Percentiles rank a stretch among this genome's conserved stretches.
Conservation (phyloP, 2,888 invertebrate species). For the Ganaspis brasiliensis region DNA sequence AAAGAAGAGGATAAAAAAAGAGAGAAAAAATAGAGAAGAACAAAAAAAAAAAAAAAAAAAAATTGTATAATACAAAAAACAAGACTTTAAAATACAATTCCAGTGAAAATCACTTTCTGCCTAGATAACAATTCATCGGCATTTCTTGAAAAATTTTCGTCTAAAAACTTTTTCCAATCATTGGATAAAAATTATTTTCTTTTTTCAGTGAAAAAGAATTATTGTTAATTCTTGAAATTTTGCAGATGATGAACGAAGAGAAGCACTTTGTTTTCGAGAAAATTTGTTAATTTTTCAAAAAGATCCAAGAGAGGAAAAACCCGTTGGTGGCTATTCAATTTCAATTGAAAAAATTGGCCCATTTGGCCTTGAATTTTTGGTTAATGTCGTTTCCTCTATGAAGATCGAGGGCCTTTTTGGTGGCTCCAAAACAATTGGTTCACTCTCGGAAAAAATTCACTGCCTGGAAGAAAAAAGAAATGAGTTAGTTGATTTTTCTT, state of each 20-base stretch:
- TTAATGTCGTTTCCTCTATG: constrained; percentile 84
- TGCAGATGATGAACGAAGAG: constrained; percentile 61
- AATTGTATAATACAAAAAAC: neutral
- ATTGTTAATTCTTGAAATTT: neutral
- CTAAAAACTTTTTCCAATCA: too few species aligned
- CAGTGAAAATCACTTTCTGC: too few species aligned
- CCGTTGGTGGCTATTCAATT: constrained; percentile 69
- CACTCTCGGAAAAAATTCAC: constrained; percentile 84
- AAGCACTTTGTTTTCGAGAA: constrained; percentile 69
- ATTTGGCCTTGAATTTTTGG: constrained; percentile 82
- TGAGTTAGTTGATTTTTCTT: constrained; percentile 77
- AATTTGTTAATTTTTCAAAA: constrained; percentile 67
- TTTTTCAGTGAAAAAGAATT: neutral
- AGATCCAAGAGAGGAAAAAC: constrained; percentile 56
- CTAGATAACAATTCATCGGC: too few species aligned
- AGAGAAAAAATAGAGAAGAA: too few species aligned
- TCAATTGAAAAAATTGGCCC: constrained; percentile 81
- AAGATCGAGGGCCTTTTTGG: constrained; percentile 83
- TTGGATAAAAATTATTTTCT: too few species aligned
- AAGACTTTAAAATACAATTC: neutral
- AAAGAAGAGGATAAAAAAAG: too few species aligned
- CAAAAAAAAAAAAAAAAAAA: neutral
- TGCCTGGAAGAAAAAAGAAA: constrained; percentile 86
- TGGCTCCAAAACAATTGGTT: constrained; percentile 84
- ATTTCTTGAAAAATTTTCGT: too few species aligned